Base-by-base conservation (phyloP, 1,140 invertebrate species). In the Dreissena polymorpha region DNA sequence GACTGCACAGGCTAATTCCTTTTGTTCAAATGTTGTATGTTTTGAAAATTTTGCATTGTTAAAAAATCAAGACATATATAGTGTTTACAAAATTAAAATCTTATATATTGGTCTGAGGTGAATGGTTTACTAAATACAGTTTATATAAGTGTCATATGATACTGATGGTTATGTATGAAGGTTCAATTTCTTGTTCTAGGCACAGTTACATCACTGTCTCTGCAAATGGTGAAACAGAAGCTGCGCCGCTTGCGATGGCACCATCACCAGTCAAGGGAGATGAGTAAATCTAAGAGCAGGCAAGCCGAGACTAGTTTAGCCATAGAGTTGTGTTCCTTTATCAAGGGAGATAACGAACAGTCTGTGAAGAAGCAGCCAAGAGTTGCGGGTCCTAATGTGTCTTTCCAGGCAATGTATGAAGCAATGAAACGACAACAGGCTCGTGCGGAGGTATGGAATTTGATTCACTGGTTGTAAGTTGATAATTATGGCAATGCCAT, bases 401-500 rank as follows among this genome's bases (percentile, higher is more conserved):
- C 92, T 29, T 90, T 91, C 16, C 79, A 86, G 16, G 80, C 88
- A 49, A 80, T 94, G 51, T 86, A 89, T 53, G 72, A 86, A n/a
- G 93, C 94, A 8, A 89, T 94, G 86, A 80, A 91, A 51, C 87
- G 89, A 50, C 94, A 94, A 68, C 94, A 94, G 67, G 84, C 89
- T 18, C 90, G 94, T 81, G 94, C 94, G 1, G 89, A 93, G 88
- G 93, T 94, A 80, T 72, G 78, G 57, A 3, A 63, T 63, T 63
- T 63, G 18, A 63, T 39, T 39, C 39, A 39, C 39, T 39, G 2
- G 39, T 39, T 39, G 2, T 39, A 39, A 39, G 39, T 39, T 39
- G 39, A 39, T 39, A 39, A 39, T 39, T 39, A 39, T 39, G 39
- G 3, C 39, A 2, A 39, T 39, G 39, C 8, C 39, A 39, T 39